These are phyloP conservation scores for Eristalinus sepulchralis DNA, from an alignment of 2,888 invertebrate genomes.

Conservation along the genomic window DNA sequence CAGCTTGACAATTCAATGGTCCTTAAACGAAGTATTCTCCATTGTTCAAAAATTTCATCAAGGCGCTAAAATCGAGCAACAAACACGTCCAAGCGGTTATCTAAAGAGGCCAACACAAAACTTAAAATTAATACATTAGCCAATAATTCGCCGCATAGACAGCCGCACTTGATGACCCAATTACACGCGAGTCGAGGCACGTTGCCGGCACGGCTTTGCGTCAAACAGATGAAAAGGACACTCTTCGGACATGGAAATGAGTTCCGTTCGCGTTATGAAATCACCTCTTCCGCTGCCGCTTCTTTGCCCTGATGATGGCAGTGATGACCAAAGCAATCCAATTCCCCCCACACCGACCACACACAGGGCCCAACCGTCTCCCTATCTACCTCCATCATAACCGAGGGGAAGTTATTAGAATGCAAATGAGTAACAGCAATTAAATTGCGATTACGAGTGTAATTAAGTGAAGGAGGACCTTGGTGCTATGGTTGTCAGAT, in stretches of 20 bases:
- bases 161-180: background rate
- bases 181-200: background rate
- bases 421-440: constrained; percentile 68
- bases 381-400: constrained; percentile 14
- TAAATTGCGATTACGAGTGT: constrained; percentile 68
- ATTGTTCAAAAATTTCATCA: no score
- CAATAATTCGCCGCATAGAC: background rate
- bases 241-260: constrained; percentile 22
- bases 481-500: constrained; percentile 38
- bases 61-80: background rate
- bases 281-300: constrained; percentile 27
- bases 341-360: background rate
- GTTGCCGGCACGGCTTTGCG: background rate
- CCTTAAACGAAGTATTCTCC: no score
- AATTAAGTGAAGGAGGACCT: constrained; percentile 52
- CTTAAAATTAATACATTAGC: background rate
- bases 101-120: background rate
- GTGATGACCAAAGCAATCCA: background rate
- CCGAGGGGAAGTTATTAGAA: constrained; percentile 60
- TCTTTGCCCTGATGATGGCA: background rate
- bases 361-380: background rate
- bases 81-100: background rate
- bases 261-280: constrained; percentile 54
- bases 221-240: background rate
- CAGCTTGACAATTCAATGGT: no score